Evolutionary conservation across 2,113 vertebrate species (phyloP).

Genomic region (Pelodiscus sinensis): DNA sequence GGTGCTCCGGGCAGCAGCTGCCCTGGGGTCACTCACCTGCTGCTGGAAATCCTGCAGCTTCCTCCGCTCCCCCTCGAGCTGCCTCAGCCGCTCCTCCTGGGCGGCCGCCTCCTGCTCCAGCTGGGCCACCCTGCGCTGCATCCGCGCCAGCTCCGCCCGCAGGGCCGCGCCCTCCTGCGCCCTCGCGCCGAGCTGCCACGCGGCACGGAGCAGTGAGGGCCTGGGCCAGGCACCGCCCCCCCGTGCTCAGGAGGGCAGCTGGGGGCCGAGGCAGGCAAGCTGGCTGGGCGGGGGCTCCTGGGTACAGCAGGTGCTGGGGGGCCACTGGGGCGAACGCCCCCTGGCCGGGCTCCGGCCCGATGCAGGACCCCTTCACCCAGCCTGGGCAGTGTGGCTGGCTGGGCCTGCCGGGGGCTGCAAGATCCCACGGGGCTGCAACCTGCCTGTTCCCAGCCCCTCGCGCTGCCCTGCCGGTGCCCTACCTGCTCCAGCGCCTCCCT

Average conservation of each 20-base stretch:
- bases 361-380: no score
- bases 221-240: no score
- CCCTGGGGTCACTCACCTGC: constrained; percentile 31
- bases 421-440: no score
- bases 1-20: not conserved
- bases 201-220: not conserved
- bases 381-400: no score
- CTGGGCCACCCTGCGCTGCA: constrained; percentile 60
- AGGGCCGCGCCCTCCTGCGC: constrained; percentile 63
- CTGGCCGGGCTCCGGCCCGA: no score
- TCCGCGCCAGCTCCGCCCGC: constrained; percentile 58
- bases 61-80: constrained; percentile 71
- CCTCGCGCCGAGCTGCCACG: constrained; percentile 46
- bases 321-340: no score
- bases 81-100: constrained; percentile 57
- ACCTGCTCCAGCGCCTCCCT: constrained; percentile 73
- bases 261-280: no score
- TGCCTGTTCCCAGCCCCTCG: no score
- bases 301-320: no score
- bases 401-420: no score
- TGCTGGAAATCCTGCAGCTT: constrained; percentile 66
- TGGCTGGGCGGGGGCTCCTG: no score
- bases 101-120: constrained; percentile 63
- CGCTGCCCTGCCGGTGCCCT: not conserved
- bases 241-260: no score